Conservation (phyloP, 1,140 invertebrate species). For the Neodiprion fabricii region DNA sequence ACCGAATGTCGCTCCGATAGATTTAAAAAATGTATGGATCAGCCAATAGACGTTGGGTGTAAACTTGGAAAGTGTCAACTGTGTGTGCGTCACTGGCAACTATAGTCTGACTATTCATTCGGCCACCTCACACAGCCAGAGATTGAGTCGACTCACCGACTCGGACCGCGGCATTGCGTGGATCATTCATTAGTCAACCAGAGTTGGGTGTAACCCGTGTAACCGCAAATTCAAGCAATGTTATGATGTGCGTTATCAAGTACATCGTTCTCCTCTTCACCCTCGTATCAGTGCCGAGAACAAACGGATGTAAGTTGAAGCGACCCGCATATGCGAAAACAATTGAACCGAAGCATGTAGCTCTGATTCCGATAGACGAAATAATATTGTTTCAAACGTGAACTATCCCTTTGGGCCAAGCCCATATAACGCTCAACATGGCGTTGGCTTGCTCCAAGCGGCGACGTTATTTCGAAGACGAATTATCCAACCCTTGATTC, state of each 20-base stretch:
- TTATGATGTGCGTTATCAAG: conserved; percentile 44
- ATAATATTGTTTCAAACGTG: too few species aligned
- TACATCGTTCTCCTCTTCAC: conserved; percentile 38
- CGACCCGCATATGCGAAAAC: not conserved
- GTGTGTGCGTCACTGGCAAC: not conserved
- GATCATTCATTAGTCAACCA: not conserved
- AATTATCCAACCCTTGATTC: not conserved
- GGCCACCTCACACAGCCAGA: too few species aligned
- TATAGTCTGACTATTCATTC: too few species aligned
- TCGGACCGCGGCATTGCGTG: not conserved
- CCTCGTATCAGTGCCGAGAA: conserved; percentile 31
- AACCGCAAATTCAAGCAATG: conserved; percentile 35
- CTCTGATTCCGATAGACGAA: conserved; percentile 27
- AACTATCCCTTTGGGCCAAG: conserved; percentile 39
- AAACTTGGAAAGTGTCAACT: not conserved
- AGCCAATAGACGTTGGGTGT: too few species aligned
- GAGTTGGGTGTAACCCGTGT: not conserved
- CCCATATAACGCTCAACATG: conserved; percentile 46
- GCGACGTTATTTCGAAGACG: not conserved
- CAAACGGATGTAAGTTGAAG: conserved; percentile 45
- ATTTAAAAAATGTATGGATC: too few species aligned
- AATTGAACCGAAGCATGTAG: conserved; percentile 4
- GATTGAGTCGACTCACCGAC: not conserved
- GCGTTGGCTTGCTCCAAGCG: conserved; percentile 25
- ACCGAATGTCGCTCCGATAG: too few species aligned